Base-by-base conservation (phyloP, 2,888 invertebrate genomes). In the Idaea straminata region DNA sequence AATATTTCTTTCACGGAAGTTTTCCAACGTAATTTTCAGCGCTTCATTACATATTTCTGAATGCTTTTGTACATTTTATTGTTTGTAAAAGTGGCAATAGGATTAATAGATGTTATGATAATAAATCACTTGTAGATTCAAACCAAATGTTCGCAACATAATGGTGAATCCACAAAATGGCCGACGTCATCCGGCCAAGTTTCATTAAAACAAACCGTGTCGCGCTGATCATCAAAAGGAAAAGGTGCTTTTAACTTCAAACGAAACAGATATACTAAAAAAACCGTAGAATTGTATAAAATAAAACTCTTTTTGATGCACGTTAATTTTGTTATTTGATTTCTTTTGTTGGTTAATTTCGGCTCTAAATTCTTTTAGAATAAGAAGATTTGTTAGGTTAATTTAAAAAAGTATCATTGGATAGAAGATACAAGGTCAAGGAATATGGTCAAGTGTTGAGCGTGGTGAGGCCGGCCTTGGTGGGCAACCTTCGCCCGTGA, bases 171-270 rank as follows among this genome's bases (percentile, higher is more conserved):
- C 64, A 59, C 75, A 76, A 75, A 65, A 76, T 76, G 78, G 69
- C 77, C 69, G 69, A 65, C 73, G 66, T 77, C 79, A 81, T 78
- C 77, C 75, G 69, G 47, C 47, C 47, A 66, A 72, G 77, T 75
- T 79, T 74, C 78, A 81, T 81, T 80, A 83, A 86, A 86, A 85
- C 77, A 86, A 83, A 81, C 74, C 68, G 66, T 79, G 81, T 79
- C 79, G 75, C 67, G 57, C 64, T 74, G 83, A 84, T 85, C 84
- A 85, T 85, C 84, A 85, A 85, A 86, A 81, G 71, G 73, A 63
- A 69, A 64, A 68, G 62, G 15, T 47, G 10, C 47, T 25, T 25
- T 25, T 25, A 25, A 25, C 25, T 25, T 25, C 25, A 25, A 25
- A 25, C 25, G 25, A 25, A 25, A 25, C 25, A 25, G 25, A 25